Evolutionary conservation across 2,113 vertebrate species (phyloP).

Genomic region (Rhynchopsitta pachyrhyncha): DNA sequence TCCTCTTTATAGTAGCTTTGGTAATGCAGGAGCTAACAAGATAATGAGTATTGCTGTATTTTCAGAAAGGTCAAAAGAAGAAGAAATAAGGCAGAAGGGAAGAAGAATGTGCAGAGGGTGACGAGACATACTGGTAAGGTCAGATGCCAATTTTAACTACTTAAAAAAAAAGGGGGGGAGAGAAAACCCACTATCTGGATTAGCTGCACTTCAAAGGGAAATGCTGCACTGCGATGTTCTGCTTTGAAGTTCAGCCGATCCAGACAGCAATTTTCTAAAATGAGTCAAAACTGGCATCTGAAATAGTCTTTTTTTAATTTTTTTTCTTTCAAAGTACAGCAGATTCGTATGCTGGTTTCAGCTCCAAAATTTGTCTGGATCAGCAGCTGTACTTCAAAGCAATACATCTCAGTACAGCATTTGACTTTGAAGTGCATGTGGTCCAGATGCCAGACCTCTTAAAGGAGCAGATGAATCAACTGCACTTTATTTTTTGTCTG

Average conservation of each 20-base stretch:
- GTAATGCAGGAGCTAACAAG: not conserved
- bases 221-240: constrained; percentile 9
- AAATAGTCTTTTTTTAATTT: constrained; percentile 58
- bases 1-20: not conserved
- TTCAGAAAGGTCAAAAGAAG: constrained; percentile 6
- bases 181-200: constrained; percentile 63
- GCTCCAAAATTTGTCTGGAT: constrained; percentile 70
- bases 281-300: constrained; percentile 72
- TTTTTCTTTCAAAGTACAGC: constrained; percentile 64
- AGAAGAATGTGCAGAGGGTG: constrained; percentile 9
- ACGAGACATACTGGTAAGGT: constrained; percentile 44
- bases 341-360: constrained; percentile 60
- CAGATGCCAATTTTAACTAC: constrained; percentile 59
- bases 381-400: constrained; percentile 74
- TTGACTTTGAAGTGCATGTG: constrained; percentile 72
- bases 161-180: not conserved
- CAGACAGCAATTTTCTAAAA: constrained; percentile 75
- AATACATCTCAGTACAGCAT: constrained; percentile 42
- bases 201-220: constrained; percentile 71
- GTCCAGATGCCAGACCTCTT: constrained; percentile 66
- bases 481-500: constrained; percentile 37
- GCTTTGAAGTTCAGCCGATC: constrained; percentile 73
- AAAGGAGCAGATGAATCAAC: constrained; percentile 58
- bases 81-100: constrained; percentile 3
- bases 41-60: not conserved